Evolutionary conservation across 2,797 vertebrate genomes (phyloP).

Genomic region (Hirundo rustica): DNA sequence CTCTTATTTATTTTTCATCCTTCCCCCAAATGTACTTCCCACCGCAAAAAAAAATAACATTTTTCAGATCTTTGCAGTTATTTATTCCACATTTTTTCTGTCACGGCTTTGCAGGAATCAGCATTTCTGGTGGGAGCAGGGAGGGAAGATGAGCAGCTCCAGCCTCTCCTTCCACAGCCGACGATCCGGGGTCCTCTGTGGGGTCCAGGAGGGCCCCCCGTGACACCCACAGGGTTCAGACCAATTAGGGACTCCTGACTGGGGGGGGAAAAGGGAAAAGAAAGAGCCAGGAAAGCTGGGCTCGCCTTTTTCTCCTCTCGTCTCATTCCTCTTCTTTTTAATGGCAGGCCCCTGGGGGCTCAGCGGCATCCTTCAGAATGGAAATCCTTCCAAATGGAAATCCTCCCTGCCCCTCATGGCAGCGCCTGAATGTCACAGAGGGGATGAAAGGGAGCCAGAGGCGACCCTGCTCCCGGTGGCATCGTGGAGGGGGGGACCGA

Average conservation of each 20-base stretch:
- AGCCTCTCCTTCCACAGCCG: background rate
- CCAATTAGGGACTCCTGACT: conserved; percentile 5
- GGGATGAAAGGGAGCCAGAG: background rate
- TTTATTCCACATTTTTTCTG: conserved; percentile 42
- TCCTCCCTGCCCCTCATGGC: conserved; percentile 17
- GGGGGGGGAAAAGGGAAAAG: background rate
- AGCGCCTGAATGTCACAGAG: background rate
- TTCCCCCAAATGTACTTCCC: background rate
- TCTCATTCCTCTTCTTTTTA: background rate
- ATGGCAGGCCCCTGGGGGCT: conserved; percentile 32
- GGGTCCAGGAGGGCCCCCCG: background rate
- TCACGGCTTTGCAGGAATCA: background rate
- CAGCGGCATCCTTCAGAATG: background rate
- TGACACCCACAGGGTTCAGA: background rate
- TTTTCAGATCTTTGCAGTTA: conserved; percentile 14
- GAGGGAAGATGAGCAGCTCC: background rate
- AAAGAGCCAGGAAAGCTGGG: background rate
- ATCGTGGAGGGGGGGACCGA: accelerated
- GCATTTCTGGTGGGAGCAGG: background rate
- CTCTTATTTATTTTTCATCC: conserved; percentile 9
- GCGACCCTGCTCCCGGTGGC: accelerated
- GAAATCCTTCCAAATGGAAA: conserved; percentile 53
- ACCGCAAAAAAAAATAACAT: background rate
- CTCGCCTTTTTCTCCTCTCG: background rate
- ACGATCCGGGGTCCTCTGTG: accelerated